A percentile compares a stretch with the other conserved stretches of the same genome.
Evolutionary conservation across 2,797 vertebrate species (phyloP).

Genomic region (Crenichthys baileyi): DNA sequence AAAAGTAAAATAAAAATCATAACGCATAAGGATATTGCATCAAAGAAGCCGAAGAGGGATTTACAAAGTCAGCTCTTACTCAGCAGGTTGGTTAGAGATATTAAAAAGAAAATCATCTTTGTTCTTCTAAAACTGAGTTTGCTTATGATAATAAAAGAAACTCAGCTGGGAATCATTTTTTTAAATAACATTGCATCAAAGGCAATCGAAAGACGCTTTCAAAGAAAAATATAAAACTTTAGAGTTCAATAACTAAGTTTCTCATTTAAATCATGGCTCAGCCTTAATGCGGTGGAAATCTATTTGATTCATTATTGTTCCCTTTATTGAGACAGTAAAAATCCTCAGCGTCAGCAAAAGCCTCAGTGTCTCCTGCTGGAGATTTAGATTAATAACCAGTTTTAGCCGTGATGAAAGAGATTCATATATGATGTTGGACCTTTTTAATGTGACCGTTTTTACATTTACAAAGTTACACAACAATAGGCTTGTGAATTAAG

Average conservation of each 20-base stretch:
- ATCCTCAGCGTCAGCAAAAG: background rate
- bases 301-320: conserved; percentile 10
- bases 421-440: background rate
- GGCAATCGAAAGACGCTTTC: conserved; percentile 1
- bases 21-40: conserved; percentile 13
- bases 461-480: too few species aligned
- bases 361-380: background rate
- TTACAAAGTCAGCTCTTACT: conserved; percentile 16
- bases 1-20: conserved; percentile 3
- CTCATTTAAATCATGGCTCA: conserved; percentile 2
- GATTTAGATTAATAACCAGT: background rate
- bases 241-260: conserved; percentile 29
- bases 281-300: conserved; percentile 7
- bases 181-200: background rate
- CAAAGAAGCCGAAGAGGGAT: conserved; percentile 14
- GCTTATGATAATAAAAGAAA: background rate
- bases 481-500: background rate
- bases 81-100: background rate
- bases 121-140: background rate
- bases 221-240: background rate
- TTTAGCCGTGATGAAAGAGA: background rate
- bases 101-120: background rate
- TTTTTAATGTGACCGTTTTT: too few species aligned
- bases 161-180: conserved; percentile 5
- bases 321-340: conserved; percentile 20